Percentiles rank a stretch among this genome's conserved stretches.
These are phyloP conservation scores for Chrysolina americana DNA, from an alignment of 2,888 invertebrate genomes.

Conservation along the genomic window DNA sequence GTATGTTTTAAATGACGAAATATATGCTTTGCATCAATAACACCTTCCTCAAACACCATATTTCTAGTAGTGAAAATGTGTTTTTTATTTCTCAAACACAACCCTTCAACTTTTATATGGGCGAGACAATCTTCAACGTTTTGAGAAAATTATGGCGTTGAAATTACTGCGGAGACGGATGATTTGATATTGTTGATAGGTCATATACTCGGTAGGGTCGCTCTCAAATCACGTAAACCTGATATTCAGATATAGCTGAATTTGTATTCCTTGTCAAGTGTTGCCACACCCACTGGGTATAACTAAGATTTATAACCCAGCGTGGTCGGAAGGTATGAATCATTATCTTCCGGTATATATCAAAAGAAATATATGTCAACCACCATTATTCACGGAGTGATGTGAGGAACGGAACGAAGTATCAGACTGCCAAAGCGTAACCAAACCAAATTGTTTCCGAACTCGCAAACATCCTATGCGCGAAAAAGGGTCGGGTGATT, in stretches of 20 bases:
- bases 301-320: neutral
- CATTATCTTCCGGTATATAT: constrained; percentile 1
- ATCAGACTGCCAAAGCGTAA: constrained; percentile 9
- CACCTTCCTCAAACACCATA: too few species aligned
- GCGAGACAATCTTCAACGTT: too few species aligned
- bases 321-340: neutral
- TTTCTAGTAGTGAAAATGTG: too few species aligned
- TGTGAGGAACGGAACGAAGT: neutral
- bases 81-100: too few species aligned
- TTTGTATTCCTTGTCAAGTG: neutral
- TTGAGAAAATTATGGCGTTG: too few species aligned
- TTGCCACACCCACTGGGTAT: neutral
- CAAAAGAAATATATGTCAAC: constrained; percentile 8
- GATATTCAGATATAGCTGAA: neutral
- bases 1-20: too few species aligned
- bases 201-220: too few species aligned
- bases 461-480: neutral
- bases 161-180: too few species aligned
- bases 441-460: constrained; percentile 14
- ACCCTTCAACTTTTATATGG: too few species aligned
- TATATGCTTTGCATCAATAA: too few species aligned
- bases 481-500: neutral
- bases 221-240: neutral
- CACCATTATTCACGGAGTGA: neutral
- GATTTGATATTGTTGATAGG: too few species aligned